Evolutionary conservation across 2,113 vertebrate genomes (phyloP), one percentile per base, ranked within the genome.

Genomic region (Mesoclemmys tuberculata): DNA sequence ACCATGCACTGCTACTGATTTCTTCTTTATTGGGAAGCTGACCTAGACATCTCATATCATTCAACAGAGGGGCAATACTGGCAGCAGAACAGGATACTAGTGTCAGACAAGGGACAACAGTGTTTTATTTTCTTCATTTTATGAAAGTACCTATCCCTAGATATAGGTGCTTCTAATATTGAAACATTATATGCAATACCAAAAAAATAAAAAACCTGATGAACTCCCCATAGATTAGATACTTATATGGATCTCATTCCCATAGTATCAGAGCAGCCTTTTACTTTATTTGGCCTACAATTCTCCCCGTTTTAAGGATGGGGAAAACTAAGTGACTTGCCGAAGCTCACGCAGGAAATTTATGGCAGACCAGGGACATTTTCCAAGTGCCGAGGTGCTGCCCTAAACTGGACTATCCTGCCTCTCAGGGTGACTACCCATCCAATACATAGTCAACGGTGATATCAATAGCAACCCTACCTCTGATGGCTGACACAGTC

Each of bases 171-270:
- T 16, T 35, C 35, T 46, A 3, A 5, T n/a, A 5, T 55, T 12
- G 52, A 54, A 49, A 80, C 48, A n/a, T 3, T 26, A 0, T 0
- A 0, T 2, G 7, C 3, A 31, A 22, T 2, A 3, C 1, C 0
- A 49, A n/a, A n/a, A n/a, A n/a, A n/a, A n/a, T n/a, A n/a, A n/a
- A n/a, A n/a, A n/a, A n/a, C 18, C 13, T 27, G 24, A 56, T 27
- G 55, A 56, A 56, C 55, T 38, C 5, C 4, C 54, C 19, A 5
- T 4, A 10, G n/a, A n/a, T n/a, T n/a, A n/a, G n/a, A n/a, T n/a
- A n/a, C n/a, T n/a, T n/a, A n/a, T n/a, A n/a, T n/a, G n/a, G n/a
- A n/a, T n/a, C n/a, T n/a, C n/a, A n/a, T n/a, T 11, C 4, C 16
- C 71, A 4, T 1, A 2, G n/a, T 35, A n/a, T 22, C 31, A 1